phyloP scores from a whole-genome alignment of 2,888 invertebrate genomes.

The Rotaria magnacalcarata region DNA sequence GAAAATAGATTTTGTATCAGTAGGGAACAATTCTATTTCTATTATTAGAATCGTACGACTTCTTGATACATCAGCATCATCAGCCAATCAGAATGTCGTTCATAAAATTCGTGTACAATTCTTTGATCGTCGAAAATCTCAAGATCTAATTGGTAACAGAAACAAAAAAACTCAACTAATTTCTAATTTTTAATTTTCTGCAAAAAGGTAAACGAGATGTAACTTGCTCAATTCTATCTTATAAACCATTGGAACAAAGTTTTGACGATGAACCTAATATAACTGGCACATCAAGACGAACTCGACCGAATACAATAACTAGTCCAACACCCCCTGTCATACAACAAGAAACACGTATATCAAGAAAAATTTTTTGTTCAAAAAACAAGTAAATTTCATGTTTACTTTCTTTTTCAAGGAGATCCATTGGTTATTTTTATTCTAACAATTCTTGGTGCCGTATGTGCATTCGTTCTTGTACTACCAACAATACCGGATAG shows the following conservation, averaged over 20 bases:
- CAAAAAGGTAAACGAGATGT: background rate
- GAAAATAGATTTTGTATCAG: background rate
- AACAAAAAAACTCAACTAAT: no score
- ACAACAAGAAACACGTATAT: background rate
- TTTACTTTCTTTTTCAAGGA: background rate
- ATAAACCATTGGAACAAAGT: slow-evolving; percentile 5
- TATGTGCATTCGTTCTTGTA: background rate
- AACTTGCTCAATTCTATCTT: slow-evolving; percentile 2
- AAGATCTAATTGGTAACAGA: slow-evolving; percentile 6
- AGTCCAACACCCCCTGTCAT: background rate
- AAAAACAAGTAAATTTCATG: background rate
- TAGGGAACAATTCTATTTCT: background rate
- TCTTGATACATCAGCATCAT: background rate
- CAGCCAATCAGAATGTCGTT: slow-evolving; percentile 1
- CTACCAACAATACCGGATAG: background rate
- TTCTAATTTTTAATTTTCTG: no score
- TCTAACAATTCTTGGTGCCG: background rate
- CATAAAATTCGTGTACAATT: slow-evolving; percentile 30
- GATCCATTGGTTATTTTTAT: slow-evolving; percentile 17
- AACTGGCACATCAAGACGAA: background rate
- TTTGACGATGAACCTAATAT: background rate
- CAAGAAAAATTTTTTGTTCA: background rate
- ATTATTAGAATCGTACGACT: background rate
- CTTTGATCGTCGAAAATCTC: slow-evolving; percentile 15
- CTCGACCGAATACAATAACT: background rate